Conservation (phyloP, 1,140 invertebrate species). For the Drosophila ananassae region DNA sequence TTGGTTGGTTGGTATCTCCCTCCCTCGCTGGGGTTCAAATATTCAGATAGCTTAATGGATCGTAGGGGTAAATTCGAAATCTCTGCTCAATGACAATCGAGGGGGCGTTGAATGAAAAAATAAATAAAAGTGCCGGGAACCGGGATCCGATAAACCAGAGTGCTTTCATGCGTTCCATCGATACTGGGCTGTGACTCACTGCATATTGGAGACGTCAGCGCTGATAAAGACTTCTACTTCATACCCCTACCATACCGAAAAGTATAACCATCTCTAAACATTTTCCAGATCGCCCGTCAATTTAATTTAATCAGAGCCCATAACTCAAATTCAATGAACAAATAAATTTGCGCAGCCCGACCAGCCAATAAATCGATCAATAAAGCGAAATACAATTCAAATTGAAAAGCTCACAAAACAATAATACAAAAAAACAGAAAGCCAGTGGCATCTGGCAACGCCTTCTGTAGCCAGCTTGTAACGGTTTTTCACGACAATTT, state of each 20-base stretch:
- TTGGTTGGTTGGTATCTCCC: conserved; percentile 22
- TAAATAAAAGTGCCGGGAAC: not conserved
- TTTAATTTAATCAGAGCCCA: conserved; percentile 71
- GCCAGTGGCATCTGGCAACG: conserved; percentile 62
- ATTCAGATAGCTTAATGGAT: conserved; percentile 28
- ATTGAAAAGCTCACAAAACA: not conserved
- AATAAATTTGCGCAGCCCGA: conserved; percentile 70
- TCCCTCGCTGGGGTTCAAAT: not conserved
- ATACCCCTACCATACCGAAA: not conserved
- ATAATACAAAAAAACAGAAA: not conserved
- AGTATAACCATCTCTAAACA: conserved; percentile 32
- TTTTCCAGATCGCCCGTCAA: conserved; percentile 68
- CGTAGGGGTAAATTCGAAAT: conserved; percentile 11
- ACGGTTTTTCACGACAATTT: conserved; percentile 69
- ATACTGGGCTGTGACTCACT: conserved; percentile 19
- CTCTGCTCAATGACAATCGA: conserved; percentile 11
- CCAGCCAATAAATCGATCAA: conserved; percentile 73
- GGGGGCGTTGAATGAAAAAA: conserved; percentile 36
- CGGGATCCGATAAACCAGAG: conserved; percentile 41
- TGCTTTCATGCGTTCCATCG: conserved; percentile 48
- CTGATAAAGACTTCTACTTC: conserved; percentile 14
- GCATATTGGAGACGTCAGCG: conserved; percentile 67
- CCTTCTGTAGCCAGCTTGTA: conserved; percentile 46
- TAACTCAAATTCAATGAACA: conserved; percentile 81
- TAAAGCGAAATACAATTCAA: conserved; percentile 49